phyloP scores from a whole-genome alignment of 1,140 invertebrate species.

The Drosophila biarmipes region DNA sequence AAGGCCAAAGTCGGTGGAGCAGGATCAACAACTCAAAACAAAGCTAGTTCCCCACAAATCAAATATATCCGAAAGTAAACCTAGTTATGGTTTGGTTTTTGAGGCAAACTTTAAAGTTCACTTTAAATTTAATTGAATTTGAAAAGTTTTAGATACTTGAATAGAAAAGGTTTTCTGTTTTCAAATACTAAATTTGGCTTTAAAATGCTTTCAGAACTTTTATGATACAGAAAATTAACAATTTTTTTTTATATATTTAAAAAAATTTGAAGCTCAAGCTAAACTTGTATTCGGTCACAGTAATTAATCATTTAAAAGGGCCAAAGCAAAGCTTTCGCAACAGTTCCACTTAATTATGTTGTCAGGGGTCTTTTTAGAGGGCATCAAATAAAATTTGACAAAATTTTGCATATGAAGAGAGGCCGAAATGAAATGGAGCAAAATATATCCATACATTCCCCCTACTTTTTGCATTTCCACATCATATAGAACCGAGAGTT shows the following conservation, averaged over 20 bases:
- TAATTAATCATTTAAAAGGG: conserved; percentile 61
- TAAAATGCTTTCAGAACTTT: no score
- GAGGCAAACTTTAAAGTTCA: neutral
- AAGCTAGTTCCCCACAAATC: neutral
- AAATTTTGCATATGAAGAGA: conserved; percentile 29
- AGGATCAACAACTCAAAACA: conserved; percentile 24
- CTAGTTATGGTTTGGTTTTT: neutral
- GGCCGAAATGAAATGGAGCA: conserved; percentile 14
- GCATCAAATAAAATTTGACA: conserved; percentile 43
- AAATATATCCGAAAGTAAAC: neutral
- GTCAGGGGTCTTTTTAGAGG: conserved; percentile 55
- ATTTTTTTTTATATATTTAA: neutral
- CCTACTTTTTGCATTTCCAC: neutral
- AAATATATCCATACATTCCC: conserved; percentile 3
- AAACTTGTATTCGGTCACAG: conserved; percentile 28
- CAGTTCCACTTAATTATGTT: conserved; percentile 70
- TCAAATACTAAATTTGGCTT: no score
- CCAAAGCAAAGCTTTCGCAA: conserved; percentile 27
- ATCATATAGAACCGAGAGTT: conserved; percentile 22
- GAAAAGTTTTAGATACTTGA: neutral
- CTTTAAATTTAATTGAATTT: neutral
- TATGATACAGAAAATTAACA: no score
- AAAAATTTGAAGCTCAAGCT: neutral
- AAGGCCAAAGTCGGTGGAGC: conserved; percentile 22
- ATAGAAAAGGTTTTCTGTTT: no score